phyloP scores from a whole-genome alignment of 2,888 invertebrate genomes.

The Gryllus longicercus region DNA sequence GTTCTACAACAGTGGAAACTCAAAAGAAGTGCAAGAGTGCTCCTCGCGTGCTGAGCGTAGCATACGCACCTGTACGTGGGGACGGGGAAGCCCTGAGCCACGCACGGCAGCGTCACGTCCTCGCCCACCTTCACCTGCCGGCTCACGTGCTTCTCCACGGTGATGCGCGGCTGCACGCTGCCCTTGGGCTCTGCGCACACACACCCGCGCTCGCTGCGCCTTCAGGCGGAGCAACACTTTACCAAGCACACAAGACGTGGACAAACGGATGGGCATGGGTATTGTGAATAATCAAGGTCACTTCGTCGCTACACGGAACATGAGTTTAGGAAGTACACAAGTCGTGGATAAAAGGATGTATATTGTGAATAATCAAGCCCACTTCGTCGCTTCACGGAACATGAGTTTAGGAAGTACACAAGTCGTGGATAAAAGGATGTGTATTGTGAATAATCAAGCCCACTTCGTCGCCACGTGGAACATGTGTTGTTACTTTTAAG shows the following conservation, averaged over 20 bases:
- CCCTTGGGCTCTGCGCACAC: slow-evolving; percentile 65
- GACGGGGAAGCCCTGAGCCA: slow-evolving; percentile 77
- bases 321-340: background rate
- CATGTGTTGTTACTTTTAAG: too few species aligned
- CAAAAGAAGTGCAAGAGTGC: too few species aligned
- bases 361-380: too few species aligned
- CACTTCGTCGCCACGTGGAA: too few species aligned
- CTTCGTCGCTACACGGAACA: background rate
- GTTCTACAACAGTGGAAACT: too few species aligned
- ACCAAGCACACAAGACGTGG: background rate
- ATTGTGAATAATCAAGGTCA: too few species aligned
- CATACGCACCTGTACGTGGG: slow-evolving; percentile 67
- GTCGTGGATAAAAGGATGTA: too few species aligned
- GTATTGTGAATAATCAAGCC: too few species aligned
- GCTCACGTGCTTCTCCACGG: slow-evolving; percentile 66
- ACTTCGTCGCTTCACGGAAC: too few species aligned
- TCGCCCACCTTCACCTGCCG: slow-evolving; percentile 67
- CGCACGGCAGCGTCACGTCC: slow-evolving; percentile 72
- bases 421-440: too few species aligned
- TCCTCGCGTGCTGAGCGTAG: background rate
- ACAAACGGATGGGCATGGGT: too few species aligned
- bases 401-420: too few species aligned
- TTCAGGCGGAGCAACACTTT: background rate
- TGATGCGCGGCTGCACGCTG: slow-evolving; percentile 68
- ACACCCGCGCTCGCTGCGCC: background rate